phyloP scores from a whole-genome alignment of 2,888 invertebrate species.

The Macrosiphum euphorbiae region DNA sequence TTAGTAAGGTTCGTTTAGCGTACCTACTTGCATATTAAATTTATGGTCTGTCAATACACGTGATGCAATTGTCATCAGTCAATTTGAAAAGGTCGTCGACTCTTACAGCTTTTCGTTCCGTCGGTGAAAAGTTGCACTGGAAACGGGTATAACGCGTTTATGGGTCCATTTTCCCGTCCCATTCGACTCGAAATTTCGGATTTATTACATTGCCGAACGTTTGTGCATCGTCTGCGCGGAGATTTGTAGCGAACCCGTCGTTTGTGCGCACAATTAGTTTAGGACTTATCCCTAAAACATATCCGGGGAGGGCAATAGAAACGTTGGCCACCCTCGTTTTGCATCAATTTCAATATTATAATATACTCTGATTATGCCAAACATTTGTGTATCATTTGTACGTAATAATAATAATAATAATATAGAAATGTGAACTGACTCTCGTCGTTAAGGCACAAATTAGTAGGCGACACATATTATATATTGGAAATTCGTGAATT shows the following conservation, averaged over 20 bases:
- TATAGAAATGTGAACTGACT: no score
- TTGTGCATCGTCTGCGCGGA: not conserved
- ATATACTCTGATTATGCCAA: not conserved
- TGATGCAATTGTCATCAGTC: not conserved
- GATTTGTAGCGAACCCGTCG: not conserved
- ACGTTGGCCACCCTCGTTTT: not conserved
- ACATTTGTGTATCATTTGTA: not conserved
- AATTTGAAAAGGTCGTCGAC: not conserved
- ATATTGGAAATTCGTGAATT: not conserved
- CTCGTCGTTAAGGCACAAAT: not conserved
- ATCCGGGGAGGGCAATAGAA: not conserved
- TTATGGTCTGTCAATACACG: not conserved
- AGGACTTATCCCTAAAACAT: not conserved
- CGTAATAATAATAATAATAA: not conserved
- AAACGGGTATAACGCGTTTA: not conserved
- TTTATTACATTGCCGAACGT: not conserved
- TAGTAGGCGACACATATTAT: not conserved
- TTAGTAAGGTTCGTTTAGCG: not conserved
- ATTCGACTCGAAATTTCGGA: not conserved
- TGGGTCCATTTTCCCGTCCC: not conserved
- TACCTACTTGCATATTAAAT: not conserved
- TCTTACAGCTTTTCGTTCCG: not conserved
- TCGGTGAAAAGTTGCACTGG: not conserved
- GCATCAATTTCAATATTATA: not conserved
- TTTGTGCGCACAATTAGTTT: not conserved